Evolutionary conservation across 2,888 invertebrate species (phyloP).

Genomic region (Xanthorhoe spadicearia): DNA sequence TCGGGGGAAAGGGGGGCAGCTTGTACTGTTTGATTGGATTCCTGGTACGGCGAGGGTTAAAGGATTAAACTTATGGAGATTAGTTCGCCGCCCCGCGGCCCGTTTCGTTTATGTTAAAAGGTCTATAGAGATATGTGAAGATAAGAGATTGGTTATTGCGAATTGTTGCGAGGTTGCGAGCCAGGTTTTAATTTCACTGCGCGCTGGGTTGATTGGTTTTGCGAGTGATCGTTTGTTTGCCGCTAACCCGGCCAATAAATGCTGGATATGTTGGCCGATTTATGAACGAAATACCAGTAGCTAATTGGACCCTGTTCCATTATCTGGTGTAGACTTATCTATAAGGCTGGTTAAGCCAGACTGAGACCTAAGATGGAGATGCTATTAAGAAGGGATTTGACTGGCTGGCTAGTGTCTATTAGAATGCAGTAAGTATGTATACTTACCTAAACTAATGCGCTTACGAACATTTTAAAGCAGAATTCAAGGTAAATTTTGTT

Average conservation of each 20-base stretch:
- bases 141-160: slow-evolving; percentile 84
- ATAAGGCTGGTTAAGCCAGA: slow-evolving; percentile 15
- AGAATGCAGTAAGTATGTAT: slow-evolving; percentile 8
- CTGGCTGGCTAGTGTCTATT: slow-evolving; percentile 14
- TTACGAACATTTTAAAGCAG: not conserved
- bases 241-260: slow-evolving; percentile 26
- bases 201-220: slow-evolving; percentile 64
- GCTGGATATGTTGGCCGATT: slow-evolving; percentile 23
- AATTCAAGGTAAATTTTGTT: not conserved
- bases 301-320: slow-evolving; percentile 28
- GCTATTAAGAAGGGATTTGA: slow-evolving; percentile 22
- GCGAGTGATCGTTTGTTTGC: slow-evolving; percentile 50
- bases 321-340: slow-evolving; percentile 17
- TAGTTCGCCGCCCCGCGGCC: slow-evolving; percentile 83
- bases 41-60: slow-evolving; percentile 83
- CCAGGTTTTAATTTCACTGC: slow-evolving; percentile 72
- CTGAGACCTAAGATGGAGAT: slow-evolving; percentile 25
- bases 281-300: slow-evolving; percentile 32
- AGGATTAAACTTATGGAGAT: slow-evolving; percentile 85
- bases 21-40: slow-evolving; percentile 85
- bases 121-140: slow-evolving; percentile 80
- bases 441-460: slow-evolving; percentile 6
- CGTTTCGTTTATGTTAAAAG: slow-evolving; percentile 83
- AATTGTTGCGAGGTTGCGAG: slow-evolving; percentile 76
- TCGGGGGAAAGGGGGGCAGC: slow-evolving; percentile 64